Percentiles rank a stretch among this genome's conserved stretches.
Conservation (phyloP, 2,888 invertebrate genomes). For the Cosmorhoe ocellata region DNA sequence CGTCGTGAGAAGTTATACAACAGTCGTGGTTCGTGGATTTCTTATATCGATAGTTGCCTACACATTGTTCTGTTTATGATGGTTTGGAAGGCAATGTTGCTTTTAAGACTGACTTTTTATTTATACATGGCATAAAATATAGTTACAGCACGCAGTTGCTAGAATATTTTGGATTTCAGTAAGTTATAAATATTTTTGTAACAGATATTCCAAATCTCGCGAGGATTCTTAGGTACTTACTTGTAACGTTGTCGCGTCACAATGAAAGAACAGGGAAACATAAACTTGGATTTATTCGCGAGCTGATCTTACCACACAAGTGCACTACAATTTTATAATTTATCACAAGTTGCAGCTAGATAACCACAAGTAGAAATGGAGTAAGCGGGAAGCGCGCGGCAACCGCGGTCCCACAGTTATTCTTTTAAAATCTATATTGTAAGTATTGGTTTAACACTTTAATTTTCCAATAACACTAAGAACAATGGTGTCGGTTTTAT, state of each 20-base stretch:
- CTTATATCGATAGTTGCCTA: slow-evolving; percentile 39
- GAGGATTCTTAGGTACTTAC: no score
- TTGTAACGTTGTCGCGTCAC: no score
- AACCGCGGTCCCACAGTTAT: slow-evolving; percentile 71
- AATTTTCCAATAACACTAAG: slow-evolving; percentile 37
- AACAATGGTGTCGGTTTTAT: slow-evolving; percentile 13
- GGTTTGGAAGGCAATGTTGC: slow-evolving; percentile 8
- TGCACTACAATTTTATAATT: slow-evolving; percentile 20
- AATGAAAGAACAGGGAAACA: no score
- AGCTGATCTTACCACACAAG: slow-evolving; percentile 14
- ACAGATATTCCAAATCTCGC: no score
- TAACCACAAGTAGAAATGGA: slow-evolving; percentile 56
- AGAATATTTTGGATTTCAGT: neutral
- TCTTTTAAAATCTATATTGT: slow-evolving; percentile 49
- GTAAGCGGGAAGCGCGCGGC: slow-evolving; percentile 57
- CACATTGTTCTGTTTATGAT: slow-evolving; percentile 22
- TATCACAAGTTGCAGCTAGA: slow-evolving; percentile 12
- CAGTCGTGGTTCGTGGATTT: slow-evolving; percentile 66
- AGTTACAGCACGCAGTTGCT: neutral
- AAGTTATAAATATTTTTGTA: no score
- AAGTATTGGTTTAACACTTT: slow-evolving; percentile 44
- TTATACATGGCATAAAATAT: no score
- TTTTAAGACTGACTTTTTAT: neutral
- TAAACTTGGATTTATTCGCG: no score
- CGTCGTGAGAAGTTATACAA: slow-evolving; percentile 73